Conservation (phyloP, 2,888 invertebrate species). For the Bellardia bayeri region DNA sequence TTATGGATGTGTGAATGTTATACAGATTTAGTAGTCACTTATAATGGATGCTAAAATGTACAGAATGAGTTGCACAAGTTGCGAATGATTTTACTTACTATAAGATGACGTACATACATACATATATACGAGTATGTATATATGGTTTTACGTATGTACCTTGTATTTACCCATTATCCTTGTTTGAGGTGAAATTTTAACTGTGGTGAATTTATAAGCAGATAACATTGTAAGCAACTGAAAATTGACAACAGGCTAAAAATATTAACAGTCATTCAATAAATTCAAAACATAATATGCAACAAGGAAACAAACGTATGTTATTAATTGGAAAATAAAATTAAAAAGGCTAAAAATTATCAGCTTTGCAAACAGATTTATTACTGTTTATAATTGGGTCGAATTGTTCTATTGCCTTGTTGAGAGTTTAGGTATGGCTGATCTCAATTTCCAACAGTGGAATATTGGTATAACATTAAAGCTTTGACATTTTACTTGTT, state of each 20-base stretch:
- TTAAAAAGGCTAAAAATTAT: no score
- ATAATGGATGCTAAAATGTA: slow-evolving; percentile 55
- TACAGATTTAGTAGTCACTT: slow-evolving; percentile 51
- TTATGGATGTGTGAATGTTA: slow-evolving; percentile 15
- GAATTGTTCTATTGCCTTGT: no score
- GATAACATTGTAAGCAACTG: no score
- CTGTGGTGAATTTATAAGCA: slow-evolving; percentile 7
- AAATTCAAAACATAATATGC: no score
- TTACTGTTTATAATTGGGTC: no score
- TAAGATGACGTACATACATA: neutral
- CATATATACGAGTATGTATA: neutral
- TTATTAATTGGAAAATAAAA: no score
- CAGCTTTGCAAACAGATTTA: no score
- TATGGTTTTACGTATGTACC: neutral
- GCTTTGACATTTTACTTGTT: no score
- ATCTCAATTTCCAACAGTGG: no score
- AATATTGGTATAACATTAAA: no score
- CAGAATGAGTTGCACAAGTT: slow-evolving; percentile 25
- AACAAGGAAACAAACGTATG: no score
- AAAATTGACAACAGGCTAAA: neutral
- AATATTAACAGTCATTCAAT: neutral
- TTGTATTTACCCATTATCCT: neutral
- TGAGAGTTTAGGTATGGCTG: no score
- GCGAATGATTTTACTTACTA: slow-evolving; percentile 18
- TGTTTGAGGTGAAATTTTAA: neutral